Base-by-base conservation (phyloP, 2,113 vertebrate genomes). In the Dipodomys merriami region DNA sequence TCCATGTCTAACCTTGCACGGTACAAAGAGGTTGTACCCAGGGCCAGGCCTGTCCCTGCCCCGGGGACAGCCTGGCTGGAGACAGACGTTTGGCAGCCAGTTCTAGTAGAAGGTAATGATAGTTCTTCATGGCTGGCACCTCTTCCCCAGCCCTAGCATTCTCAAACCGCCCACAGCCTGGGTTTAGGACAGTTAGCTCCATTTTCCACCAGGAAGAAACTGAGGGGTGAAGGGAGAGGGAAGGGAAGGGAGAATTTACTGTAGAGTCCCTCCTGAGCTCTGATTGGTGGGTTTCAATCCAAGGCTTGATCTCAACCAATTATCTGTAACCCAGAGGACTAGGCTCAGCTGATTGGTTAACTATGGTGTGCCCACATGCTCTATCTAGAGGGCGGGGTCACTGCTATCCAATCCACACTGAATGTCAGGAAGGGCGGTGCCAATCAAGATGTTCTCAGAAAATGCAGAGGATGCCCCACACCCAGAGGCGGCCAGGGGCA, bases 401-500 rank as follows among this genome's bases (percentile, higher is more conserved):
- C 46, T 53, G 13, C 72, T 23, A 27, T 22, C 30, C 82, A 90
- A n/a, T 90, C 77, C 39, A 23, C 72, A 20, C 11, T 57, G 53
- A 57, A 13, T 57, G 53, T 57, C 53, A 16, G 30, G 73, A 30
- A 76, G 6, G 23, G 5, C 2, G 0, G 1, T 7, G 76, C 25
- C 22, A 22, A 60, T 71, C 27, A 7, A 46, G 33, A 29, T 60
- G n/a, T 62, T 71, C 18, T 53, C 27, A 16, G 57, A 44, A 46
- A 95, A 62, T 7, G 82, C 35, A 44, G n/a, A 39, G 84, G 62
- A 64, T 39, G 13, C 2, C 15, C 65, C 53, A 16, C 53, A 6
- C 15, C 7, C 3, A 16, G 25, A 0, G 1, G 5, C 29, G 4
- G 11, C 7, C 4, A 16, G 20, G 0, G 1, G 4, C 30, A 1